Base-by-base conservation (phyloP, 1,140 invertebrate species). In the Aphaenogaster floridana region DNA sequence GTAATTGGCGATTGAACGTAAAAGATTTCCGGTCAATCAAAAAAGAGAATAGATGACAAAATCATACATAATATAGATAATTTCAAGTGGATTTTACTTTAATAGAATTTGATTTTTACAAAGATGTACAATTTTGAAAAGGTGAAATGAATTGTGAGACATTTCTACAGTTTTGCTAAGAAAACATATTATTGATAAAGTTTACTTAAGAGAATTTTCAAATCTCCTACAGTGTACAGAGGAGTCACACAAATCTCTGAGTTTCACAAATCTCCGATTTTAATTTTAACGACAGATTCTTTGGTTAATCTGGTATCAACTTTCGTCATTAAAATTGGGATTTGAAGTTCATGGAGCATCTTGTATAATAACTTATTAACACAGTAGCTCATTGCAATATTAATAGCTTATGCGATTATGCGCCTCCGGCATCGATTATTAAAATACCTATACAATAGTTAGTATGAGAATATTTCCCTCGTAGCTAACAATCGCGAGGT, bases 391-490 rank as follows among this genome's bases (percentile, higher is more conserved):
- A 45, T 71, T 28, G 11, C 21, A 39, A 45, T 45, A 57, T 81
- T 71, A 81, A 81, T 45, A 45, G 50, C 39, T n/a, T 36, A 28
- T 28, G 28, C 8, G 34, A 45, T 39, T 71, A 8, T 8, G 57
- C 57, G 79, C 36, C 9, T 80, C 7, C 8, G n/a, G 48, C 63
- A 6, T 36, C 17, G 36, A 81, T 71, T 52, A 79, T 79, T 34
- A 80, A 42, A 80, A 69, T 21, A 42, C 13, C 48, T 28, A 69
- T 21, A n/a, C 3, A n/a, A 57, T 69, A 80, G 11, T 68, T 63
- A 54, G 45, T 34, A 42, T n/a, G 59, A 50, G 36, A 81, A 81
- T 81, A 57, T 69, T 81, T 71, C 15, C 21, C 63, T 42, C 21
- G 69, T 13, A 21, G 21, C 17, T 34, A 59, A 36, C 28, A 48